Evolutionary conservation across 2,797 vertebrate species (phyloP).

Genomic region (Tinamus major): DNA sequence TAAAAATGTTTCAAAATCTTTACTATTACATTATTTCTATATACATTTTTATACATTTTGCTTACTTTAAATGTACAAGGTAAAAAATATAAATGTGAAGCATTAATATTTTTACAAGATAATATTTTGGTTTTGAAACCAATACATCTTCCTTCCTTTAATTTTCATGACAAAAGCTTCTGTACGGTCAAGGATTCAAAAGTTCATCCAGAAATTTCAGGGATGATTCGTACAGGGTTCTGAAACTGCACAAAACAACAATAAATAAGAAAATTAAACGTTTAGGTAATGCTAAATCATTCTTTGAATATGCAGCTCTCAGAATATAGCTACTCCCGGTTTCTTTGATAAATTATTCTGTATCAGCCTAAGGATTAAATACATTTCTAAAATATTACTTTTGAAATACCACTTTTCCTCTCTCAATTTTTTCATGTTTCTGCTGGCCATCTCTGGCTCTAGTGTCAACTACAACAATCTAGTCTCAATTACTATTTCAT

Average conservation of each 20-base stretch:
- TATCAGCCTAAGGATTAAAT: neutral
- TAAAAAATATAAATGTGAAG: neutral
- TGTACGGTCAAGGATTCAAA: slow-evolving; percentile 74
- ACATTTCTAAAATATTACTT: neutral
- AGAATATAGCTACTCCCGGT: neutral
- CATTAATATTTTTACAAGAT: neutral
- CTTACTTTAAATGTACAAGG: neutral
- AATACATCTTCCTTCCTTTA: neutral
- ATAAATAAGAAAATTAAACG: slow-evolving; percentile 6
- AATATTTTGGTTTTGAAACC: neutral
- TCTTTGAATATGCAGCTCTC: neutral
- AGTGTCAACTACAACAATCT: neutral
- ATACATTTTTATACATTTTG: slow-evolving; percentile 10
- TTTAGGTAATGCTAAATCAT: neutral
- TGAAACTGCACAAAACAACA: slow-evolving; percentile 73
- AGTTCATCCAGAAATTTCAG: slow-evolving; percentile 85
- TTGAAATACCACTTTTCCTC: neutral
- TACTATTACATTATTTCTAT: slow-evolving; percentile 17
- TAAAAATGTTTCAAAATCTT: neutral
- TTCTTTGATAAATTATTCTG: neutral
- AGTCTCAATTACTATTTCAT: neutral
- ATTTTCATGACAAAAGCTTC: neutral
- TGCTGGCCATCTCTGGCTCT: neutral
- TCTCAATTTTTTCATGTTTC: neutral
- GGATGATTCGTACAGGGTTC: slow-evolving; percentile 87